Evolutionary conservation across 2,797 vertebrate species (phyloP).

Genomic region (Pygocentrus nattereri): DNA sequence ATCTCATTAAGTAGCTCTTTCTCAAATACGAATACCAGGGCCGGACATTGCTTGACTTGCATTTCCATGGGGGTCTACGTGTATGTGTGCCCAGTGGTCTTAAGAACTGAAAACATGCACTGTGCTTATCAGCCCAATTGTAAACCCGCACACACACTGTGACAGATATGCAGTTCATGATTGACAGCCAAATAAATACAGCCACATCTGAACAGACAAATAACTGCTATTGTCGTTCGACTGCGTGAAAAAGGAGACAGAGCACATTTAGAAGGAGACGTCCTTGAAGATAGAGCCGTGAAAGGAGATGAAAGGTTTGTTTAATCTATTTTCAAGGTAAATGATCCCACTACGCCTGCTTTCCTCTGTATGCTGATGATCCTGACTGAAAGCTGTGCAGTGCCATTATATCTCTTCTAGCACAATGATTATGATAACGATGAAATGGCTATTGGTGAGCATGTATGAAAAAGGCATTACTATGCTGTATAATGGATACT

Average conservation of each 20-base stretch:
- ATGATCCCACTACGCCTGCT: slow-evolving; percentile 65
- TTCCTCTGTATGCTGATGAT: slow-evolving; percentile 58
- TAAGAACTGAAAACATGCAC: slow-evolving; percentile 64
- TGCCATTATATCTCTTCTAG: slow-evolving; percentile 48
- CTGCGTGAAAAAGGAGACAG: slow-evolving; percentile 64
- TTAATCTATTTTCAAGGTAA: slow-evolving; percentile 80
- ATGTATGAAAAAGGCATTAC: neutral
- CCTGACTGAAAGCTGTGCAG: slow-evolving; percentile 63
- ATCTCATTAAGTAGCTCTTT: slow-evolving; percentile 75
- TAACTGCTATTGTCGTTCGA: slow-evolving; percentile 70
- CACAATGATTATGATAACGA: slow-evolving; percentile 44
- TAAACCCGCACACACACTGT: slow-evolving; percentile 48
- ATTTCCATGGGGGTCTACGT: slow-evolving; percentile 48
- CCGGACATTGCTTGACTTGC: slow-evolving; percentile 48
- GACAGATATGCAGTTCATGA: slow-evolving; percentile 49
- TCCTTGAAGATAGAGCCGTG: slow-evolving; percentile 56
- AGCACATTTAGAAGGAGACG: slow-evolving; percentile 57
- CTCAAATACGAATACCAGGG: slow-evolving; percentile 61
- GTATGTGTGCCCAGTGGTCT: slow-evolving; percentile 47
- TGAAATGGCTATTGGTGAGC: slow-evolving; percentile 25
- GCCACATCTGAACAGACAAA: slow-evolving; percentile 73
- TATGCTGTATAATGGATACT: slow-evolving; percentile 2
- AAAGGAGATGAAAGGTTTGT: slow-evolving; percentile 75
- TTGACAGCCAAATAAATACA: slow-evolving; percentile 75
- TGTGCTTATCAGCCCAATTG: slow-evolving; percentile 64